Conservation (phyloP, 2,888 invertebrate genomes). For the Pteria penguin region DNA sequence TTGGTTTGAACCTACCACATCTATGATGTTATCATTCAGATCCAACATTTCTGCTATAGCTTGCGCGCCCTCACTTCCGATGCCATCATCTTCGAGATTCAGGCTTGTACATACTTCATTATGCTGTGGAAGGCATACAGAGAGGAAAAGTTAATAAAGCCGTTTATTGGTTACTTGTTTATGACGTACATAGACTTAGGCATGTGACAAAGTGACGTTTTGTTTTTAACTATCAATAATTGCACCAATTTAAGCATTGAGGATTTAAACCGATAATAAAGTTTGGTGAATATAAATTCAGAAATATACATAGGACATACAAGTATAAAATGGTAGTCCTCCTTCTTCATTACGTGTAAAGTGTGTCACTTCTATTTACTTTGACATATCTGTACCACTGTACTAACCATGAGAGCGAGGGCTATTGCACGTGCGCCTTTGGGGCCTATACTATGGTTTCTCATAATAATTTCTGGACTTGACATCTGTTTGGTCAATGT, state of each 20-base stretch:
- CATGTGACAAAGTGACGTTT: too few relatives aligned
- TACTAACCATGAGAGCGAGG: constrained; percentile 67
- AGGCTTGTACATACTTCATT: constrained; percentile 62
- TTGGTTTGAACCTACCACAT: constrained; percentile 64
- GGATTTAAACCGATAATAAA: too few relatives aligned
- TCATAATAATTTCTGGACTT: constrained; percentile 55
- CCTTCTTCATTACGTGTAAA: too few relatives aligned
- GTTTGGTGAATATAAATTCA: too few relatives aligned
- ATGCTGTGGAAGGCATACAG: constrained; percentile 59
- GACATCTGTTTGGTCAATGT: constrained; percentile 57
- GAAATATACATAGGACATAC: too few relatives aligned
- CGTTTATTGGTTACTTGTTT: background rate
- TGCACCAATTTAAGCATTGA: too few relatives aligned
- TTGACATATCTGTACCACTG: too few relatives aligned
- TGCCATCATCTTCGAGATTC: constrained; percentile 68
- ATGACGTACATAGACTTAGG: too few relatives aligned
- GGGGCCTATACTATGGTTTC: constrained; percentile 64
- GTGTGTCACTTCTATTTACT: too few relatives aligned
- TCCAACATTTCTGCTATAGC: constrained; percentile 65
- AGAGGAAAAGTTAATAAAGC: too few relatives aligned
- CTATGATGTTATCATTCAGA: constrained; percentile 64
- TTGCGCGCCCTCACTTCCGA: constrained; percentile 64
- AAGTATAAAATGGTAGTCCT: too few relatives aligned
- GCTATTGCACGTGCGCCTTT: constrained; percentile 67
- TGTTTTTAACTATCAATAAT: too few relatives aligned